These are phyloP conservation scores for Acanthosoma haemorrhoidale DNA, from an alignment of 2,888 invertebrate genomes.

Conservation along the genomic window DNA sequence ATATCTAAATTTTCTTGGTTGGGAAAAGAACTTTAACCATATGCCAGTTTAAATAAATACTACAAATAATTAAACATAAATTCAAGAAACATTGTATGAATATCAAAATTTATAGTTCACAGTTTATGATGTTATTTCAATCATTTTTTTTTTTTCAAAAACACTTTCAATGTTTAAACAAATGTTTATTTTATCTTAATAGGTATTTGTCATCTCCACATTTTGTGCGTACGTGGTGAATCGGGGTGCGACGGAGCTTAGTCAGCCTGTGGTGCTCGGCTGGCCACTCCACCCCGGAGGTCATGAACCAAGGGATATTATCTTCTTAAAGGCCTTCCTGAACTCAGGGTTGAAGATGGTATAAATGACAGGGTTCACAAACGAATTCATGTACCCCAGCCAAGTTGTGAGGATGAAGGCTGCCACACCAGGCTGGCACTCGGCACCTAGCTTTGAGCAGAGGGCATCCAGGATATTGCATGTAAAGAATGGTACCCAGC, in stretches of 20 bases:
- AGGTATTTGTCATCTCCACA: background rate
- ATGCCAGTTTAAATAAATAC: too few species aligned
- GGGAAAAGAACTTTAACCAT: too few species aligned
- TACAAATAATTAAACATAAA: too few species aligned
- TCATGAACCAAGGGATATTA: constrained; percentile 62
- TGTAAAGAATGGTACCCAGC: constrained; percentile 99
- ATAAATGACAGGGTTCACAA: constrained; percentile 89
- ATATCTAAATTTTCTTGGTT: too few species aligned
- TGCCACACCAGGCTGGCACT: constrained; percentile 77
- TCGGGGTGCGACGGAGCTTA: background rate
- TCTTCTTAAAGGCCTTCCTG: constrained; percentile 93
- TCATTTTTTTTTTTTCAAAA: too few species aligned
- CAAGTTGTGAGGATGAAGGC: constrained; percentile 93
- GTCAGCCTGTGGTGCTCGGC: constrained; percentile 25
- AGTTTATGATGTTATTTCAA: too few species aligned
- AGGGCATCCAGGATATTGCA: constrained; percentile 96
- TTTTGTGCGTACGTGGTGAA: background rate
- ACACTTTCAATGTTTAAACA: background rate
- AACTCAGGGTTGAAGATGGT: constrained; percentile 97
- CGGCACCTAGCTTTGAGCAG: constrained; percentile 75
- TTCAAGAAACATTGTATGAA: too few species aligned
- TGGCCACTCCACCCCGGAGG: constrained; percentile 22
- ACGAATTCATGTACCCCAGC: constrained; percentile 97
- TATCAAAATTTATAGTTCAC: too few species aligned
- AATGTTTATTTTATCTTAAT: background rate